These are phyloP conservation scores for Pteropus rufus DNA, from an alignment of 2,797 vertebrate genomes.

Conservation along the genomic window DNA sequence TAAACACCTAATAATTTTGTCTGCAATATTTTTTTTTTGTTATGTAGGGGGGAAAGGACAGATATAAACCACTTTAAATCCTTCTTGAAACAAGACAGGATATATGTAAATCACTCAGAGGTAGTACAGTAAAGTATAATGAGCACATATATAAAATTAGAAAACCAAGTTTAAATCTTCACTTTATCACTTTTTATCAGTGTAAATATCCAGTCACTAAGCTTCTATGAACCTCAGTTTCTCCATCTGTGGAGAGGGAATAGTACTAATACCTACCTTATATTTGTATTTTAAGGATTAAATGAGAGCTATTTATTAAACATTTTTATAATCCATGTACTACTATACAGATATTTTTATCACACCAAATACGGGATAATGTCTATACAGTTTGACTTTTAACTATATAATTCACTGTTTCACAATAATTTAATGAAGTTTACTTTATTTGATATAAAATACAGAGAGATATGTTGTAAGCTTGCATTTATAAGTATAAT, in stretches of 20 bases:
- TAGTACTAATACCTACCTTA: not conserved
- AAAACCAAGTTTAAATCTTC: not conserved
- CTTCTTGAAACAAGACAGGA: not conserved
- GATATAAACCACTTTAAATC: not conserved
- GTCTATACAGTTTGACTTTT: not conserved
- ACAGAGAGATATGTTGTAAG: not conserved
- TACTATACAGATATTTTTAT: not conserved
- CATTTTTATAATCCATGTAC: not conserved
- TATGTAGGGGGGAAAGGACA: not conserved
- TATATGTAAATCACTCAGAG: not conserved
- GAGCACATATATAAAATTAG: not conserved
- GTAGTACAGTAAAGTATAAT: not conserved
- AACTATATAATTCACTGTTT: conserved; percentile 2
- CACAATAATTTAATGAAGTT: not conserved
- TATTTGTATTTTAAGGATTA: not conserved
- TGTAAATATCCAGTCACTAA: not conserved
- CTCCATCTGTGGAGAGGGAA: not conserved
- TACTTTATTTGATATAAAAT: not conserved
- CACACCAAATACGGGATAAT: not conserved
- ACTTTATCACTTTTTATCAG: not conserved
- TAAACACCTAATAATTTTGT: conserved; percentile 19
- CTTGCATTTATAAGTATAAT: conserved; percentile 8
- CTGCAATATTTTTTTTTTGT: not conserved
- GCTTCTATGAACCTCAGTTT: not conserved
- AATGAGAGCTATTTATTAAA: not conserved